Evolutionary conservation across 2,888 invertebrate genomes (phyloP).

Genomic region (Drosophila differens): DNA sequence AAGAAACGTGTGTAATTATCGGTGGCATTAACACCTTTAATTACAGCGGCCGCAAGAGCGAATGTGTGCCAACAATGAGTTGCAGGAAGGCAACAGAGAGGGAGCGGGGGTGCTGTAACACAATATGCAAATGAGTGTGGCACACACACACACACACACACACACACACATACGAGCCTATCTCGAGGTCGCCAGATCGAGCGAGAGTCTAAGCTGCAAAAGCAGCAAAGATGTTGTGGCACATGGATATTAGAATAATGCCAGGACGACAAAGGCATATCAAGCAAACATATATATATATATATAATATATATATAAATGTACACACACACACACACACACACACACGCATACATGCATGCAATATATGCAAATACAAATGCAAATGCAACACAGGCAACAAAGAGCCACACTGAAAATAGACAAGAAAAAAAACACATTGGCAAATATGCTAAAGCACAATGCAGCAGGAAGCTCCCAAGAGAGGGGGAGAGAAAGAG

Average conservation of each 20-base stretch:
- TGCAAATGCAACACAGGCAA: conserved; percentile 21
- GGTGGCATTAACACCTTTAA: conserved; percentile 79
- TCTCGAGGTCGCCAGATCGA: conserved; percentile 56
- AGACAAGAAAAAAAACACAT: conserved; percentile 47
- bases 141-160: background rate
- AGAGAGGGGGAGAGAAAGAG: background rate
- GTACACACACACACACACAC: conserved; percentile 8
- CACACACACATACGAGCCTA: conserved; percentile 7
- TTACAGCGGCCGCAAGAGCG: conserved; percentile 57
- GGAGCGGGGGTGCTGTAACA: conserved; percentile 19
- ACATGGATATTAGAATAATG: conserved; percentile 76
- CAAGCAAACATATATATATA: conserved; percentile 33
- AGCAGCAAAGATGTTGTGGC: conserved; percentile 17
- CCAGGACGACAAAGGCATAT: conserved; percentile 58
- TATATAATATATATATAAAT: conserved; percentile 28
- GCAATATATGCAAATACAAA: conserved; percentile 12
- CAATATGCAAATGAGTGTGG: conserved; percentile 64
- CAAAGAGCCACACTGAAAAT: background rate
- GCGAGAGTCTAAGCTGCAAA: conserved; percentile 22
- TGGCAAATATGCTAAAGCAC: conserved; percentile 63
- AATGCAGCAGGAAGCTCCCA: conserved; percentile 6
- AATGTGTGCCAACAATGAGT: conserved; percentile 63
- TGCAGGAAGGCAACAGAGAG: background rate
- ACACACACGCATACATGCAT: background rate
- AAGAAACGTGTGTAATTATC: conserved; percentile 69